Base-by-base conservation (phyloP, 1,140 invertebrate species). In the Phortica variegata region DNA sequence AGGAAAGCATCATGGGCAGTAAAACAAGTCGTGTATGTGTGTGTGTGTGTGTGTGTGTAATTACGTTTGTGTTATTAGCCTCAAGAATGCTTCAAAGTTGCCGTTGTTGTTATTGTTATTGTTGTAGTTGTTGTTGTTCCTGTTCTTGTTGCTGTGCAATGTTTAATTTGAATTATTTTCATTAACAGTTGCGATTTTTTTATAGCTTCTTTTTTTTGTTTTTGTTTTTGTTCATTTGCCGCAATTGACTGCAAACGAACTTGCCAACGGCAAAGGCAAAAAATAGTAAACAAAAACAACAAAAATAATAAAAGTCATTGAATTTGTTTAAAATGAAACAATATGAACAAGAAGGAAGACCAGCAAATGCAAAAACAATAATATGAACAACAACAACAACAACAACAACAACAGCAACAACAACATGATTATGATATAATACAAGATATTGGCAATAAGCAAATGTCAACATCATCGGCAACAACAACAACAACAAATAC, bases 131-230 rank as follows among this genome's bases (percentile, higher is more conserved):
- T 46, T 40, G 5, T 23, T 43, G 32, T 43, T 31, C n/a, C 21
- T 48, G 7, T 38, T 47, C 40, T 43, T 23, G n/a, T 46, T n/a
- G 26, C 26, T 44, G 54, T 49, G 44, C 51, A 56, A 62, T 54
- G 63, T 66, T 66, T 66, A 66, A 66, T 66, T 66, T 66, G 63
- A 66, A 66, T 66, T 66, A 63, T 66, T 66, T 66, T 68, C 63
- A 66, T 66, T 66, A 62, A 66, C 63, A 68, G 63, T 66, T 66
- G 62, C 62, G 59, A 66, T 66, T 66, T 60, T 62, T 68, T 66
- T 49, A 58, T n/a, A n/a, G n/a, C n/a, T n/a, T n/a, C n/a, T n/a
- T n/a, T n/a, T n/a, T n/a, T n/a, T n/a, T n/a, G n/a, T n/a, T n/a
- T n/a, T n/a, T n/a, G n/a, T n/a, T n/a, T n/a, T n/a, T n/a, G n/a